Evolutionary conservation across 2,888 invertebrate species (phyloP).

Genomic region (Acanthoscelides obtectus): DNA sequence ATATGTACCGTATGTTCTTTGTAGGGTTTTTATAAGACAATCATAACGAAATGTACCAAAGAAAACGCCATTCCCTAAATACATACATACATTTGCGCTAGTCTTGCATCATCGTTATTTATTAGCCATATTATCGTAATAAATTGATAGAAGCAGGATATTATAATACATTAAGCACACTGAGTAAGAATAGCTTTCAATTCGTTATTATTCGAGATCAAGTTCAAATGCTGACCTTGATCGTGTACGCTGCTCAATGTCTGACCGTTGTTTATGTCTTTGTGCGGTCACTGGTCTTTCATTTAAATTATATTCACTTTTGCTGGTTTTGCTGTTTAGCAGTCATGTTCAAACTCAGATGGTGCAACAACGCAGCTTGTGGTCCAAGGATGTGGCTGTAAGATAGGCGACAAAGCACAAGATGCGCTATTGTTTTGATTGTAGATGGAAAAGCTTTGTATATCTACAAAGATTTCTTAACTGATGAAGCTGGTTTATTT

Average conservation of each 20-base stretch:
- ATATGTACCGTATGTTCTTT: too few species aligned
- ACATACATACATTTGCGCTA: too few species aligned
- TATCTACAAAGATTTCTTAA: too few species aligned
- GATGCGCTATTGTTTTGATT: too few species aligned
- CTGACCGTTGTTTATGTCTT: neutral
- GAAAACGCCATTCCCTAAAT: too few species aligned
- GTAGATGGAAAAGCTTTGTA: too few species aligned
- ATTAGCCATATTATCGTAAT: slow-evolving; percentile 2
- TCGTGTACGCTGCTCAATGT: slow-evolving; percentile 2
- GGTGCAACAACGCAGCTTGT: neutral
- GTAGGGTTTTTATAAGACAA: too few species aligned
- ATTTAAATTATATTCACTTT: slow-evolving; percentile 4
- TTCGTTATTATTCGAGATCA: slow-evolving; percentile 9
- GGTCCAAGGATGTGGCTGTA: neutral
- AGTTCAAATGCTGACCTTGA: slow-evolving; percentile 13
- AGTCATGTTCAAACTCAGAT: neutral
- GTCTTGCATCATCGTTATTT: neutral
- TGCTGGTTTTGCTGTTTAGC: neutral
- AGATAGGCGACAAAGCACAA: too few species aligned
- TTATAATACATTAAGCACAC: neutral
- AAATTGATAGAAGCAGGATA: neutral
- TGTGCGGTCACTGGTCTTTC: slow-evolving; percentile 2
- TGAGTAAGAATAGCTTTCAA: neutral
- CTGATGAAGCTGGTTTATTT: too few species aligned
- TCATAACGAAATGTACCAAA: too few species aligned